A percentile compares a stretch with the other conserved stretches of the same genome.
Conservation (phyloP, 2,888 invertebrate species). For the Catocala nupta region DNA sequence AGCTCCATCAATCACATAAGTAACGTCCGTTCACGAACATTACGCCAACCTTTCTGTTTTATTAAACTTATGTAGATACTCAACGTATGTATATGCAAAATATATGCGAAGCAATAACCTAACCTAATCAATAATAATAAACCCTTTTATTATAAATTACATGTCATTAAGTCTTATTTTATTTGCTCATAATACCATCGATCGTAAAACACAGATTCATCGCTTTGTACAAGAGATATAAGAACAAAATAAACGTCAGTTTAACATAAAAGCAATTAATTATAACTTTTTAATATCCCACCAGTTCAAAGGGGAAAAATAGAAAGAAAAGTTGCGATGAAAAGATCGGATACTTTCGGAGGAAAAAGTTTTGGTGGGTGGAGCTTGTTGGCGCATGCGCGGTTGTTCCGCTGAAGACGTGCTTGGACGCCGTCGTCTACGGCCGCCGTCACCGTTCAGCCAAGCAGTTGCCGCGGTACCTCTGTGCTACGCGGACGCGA, state of each 20-base stretch:
- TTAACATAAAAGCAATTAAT: constrained; percentile 46
- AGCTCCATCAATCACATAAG: too few species aligned
- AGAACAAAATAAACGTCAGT: constrained; percentile 11
- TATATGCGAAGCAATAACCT: neutral
- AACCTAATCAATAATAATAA: constrained; percentile 10
- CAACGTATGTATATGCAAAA: neutral
- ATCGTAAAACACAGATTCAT: constrained; percentile 12
- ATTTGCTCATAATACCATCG: constrained; percentile 3
- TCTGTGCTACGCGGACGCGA: constrained; percentile 74
- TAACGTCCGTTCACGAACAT: too few species aligned
- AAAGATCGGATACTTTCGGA: constrained; percentile 49
- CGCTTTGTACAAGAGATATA: neutral
- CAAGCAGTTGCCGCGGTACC: constrained; percentile 77
- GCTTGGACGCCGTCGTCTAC: constrained; percentile 71
- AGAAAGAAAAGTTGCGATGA: constrained; percentile 55
- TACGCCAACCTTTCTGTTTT: neutral
- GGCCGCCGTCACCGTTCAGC: constrained; percentile 59
- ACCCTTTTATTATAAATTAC: constrained; percentile 19
- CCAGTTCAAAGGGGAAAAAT: constrained; percentile 45
- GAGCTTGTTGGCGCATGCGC: constrained; percentile 74
- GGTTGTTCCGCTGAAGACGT: constrained; percentile 71
- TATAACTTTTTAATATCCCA: constrained; percentile 49
- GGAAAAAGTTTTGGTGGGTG: constrained; percentile 78
- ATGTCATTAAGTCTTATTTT: constrained; percentile 15
- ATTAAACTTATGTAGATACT: neutral